Base-by-base conservation (phyloP, 2,888 invertebrate genomes). In the Agriopis marginaria region DNA sequence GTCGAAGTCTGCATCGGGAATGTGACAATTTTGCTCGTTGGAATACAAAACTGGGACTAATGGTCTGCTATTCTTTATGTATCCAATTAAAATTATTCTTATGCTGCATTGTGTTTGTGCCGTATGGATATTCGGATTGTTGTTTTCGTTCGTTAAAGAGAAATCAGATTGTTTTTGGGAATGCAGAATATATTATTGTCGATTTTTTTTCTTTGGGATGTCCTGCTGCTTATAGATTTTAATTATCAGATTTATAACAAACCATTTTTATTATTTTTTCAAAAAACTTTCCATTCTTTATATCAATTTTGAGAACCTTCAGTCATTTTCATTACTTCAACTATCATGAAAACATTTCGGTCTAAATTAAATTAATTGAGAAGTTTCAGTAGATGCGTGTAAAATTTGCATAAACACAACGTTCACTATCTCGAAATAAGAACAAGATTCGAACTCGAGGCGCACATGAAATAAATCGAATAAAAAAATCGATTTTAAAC, bases 401-500 rank as follows among this genome's bases (percentile, higher is more conserved):
- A 90, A 89, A 89, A 93, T 94, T 93, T 92, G 89, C 93, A 93
- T 93, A 91, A 89, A 92, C 93, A 92, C 89, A 89, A 79, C 88
- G 86, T 90, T 87, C 84, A 76, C 88, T 90, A 90, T 90, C 88
- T 84, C 82, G 86, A 86, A 91, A 93, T 87, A 89, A 91, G 89
- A 90, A 89, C 87, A 89, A 84, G 87, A 91, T 89, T 83, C 84
- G 81, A 87, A 86, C 86, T 85, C 86, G 86, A 75, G 81, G 85
- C 90, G 84, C 92, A 88, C 90, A 88, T 89, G 87, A 83, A 89
- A 86, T 89, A 91, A 94, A 92, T 90, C 87, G 92, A 92, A 89
- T 89, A 93, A 94, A 93, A 84, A 93, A 93, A 91, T 91, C 90
- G 90, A 91, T 93, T 92, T 93, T 91, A 92, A 93, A 87, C 91